Evolutionary conservation across 92 coral and sea anemone species (phyloP).

Genomic region (Metridium senile): DNA sequence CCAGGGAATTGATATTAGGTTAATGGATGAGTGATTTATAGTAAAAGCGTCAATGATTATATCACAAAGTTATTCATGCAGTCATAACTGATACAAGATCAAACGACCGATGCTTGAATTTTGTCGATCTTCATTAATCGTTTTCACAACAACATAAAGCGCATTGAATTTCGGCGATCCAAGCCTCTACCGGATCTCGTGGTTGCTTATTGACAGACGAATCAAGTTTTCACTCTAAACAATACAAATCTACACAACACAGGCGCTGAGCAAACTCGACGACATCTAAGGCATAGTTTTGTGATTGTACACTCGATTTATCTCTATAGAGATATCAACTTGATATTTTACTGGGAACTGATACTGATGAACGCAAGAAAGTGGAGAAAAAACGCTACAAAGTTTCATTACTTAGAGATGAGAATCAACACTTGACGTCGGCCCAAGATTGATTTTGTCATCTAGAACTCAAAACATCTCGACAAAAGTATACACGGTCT

Average conservation of each 20-base stretch:
- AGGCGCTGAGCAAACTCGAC: not conserved
- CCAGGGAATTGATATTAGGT: not conserved
- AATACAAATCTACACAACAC: not conserved
- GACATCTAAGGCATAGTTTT: not conserved
- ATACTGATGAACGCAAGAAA: not conserved
- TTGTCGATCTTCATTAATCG: not conserved
- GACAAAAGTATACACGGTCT: not conserved
- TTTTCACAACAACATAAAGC: not conserved
- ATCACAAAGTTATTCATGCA: not conserved
- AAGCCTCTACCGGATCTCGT: constrained; percentile 20
- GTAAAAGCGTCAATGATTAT: not conserved
- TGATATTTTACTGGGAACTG: not conserved
- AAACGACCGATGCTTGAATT: not conserved
- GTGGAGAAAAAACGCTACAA: not conserved
- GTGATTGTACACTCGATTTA: not conserved
- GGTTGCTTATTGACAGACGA: constrained; percentile 2
- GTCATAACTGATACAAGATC: too few relatives aligned
- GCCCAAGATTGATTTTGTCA: not conserved
- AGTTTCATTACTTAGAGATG: not conserved
- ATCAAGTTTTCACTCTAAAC: constrained; percentile 10
- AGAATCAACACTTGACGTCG: not conserved
- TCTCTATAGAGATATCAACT: not conserved
- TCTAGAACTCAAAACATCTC: not conserved
- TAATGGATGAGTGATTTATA: not conserved
- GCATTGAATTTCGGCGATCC: constrained; percentile 20